These are phyloP conservation scores for Notodonta ziczac DNA, from an alignment of 2,888 invertebrate genomes.

Conservation along the genomic window DNA sequence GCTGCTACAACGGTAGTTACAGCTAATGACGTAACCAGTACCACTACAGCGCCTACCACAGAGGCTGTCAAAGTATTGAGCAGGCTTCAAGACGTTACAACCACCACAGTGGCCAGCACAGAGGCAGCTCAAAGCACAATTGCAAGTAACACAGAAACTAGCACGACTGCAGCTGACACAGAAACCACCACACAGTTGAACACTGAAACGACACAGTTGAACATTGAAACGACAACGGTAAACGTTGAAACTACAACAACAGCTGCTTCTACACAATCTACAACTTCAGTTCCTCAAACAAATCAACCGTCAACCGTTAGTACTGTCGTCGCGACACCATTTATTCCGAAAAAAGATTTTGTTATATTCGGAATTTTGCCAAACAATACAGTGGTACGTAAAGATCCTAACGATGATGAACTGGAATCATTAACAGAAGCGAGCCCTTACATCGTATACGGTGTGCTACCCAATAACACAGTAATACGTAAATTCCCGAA, in stretches of 20 bases:
- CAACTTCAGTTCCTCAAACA: constrained; percentile 40
- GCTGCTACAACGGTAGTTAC: constrained; percentile 21
- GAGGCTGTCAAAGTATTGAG: constrained; percentile 31
- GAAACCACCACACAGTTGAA: constrained; percentile 42
- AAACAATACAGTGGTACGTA: constrained; percentile 91
- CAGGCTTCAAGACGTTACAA: constrained; percentile 29
- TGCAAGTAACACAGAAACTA: constrained; percentile 33
- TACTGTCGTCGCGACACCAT: constrained; percentile 50
- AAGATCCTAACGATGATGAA: constrained; percentile 87
- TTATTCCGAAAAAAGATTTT: constrained; percentile 87
- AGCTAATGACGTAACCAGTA: constrained; percentile 30
- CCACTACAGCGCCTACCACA: constrained; percentile 36
- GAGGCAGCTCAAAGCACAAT: constrained; percentile 26
- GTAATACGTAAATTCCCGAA: constrained; percentile 92
- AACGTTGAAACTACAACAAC: constrained; percentile 42
- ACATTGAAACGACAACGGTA: constrained; percentile 48
- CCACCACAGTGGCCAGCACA: constrained; percentile 19
- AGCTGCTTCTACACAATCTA: constrained; percentile 42
- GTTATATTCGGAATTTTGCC: constrained; percentile 90
- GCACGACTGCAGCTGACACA: constrained; percentile 34
- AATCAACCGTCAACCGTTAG: constrained; percentile 54
- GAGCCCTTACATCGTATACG: constrained; percentile 89
- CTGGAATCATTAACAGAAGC: constrained; percentile 88
- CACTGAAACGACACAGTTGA: constrained; percentile 42
- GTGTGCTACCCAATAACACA: constrained; percentile 91